Conservation (phyloP, 1,140 invertebrate species). For the Zaprionus davidi region DNA sequence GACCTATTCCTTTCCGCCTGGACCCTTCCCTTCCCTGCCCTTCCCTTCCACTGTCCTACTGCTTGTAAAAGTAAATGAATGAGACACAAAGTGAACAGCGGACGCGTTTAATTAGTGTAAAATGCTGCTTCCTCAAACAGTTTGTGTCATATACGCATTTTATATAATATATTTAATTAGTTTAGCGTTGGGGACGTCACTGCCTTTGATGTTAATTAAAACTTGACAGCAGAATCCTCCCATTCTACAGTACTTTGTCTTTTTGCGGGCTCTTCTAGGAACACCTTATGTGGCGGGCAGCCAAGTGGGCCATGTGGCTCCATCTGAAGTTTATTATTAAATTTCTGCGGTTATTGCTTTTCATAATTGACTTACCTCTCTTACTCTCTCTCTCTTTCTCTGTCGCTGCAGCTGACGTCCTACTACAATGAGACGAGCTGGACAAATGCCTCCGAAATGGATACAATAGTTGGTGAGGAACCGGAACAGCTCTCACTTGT, state of each 20-base stretch:
- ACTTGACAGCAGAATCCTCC: slow-evolving; percentile 12
- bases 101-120: slow-evolving; percentile 48
- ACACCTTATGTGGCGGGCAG: slow-evolving; percentile 20
- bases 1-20: background rate
- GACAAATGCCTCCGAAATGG: slow-evolving; percentile 84
- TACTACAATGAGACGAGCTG: slow-evolving; percentile 84
- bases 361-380: slow-evolving; percentile 5
- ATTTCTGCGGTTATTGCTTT: slow-evolving; percentile 1
- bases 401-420: slow-evolving; percentile 74
- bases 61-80: background rate
- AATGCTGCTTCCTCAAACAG: slow-evolving; percentile 27
- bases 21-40: too few species aligned
- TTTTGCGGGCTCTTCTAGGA: slow-evolving; percentile 9
- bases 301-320: slow-evolving; percentile 8
- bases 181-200: slow-evolving; percentile 31
- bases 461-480: slow-evolving; percentile 87
- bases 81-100: slow-evolving; percentile 12
- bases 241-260: background rate
- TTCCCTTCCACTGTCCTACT: too few species aligned
- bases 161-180: slow-evolving; percentile 65
- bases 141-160: slow-evolving; percentile 35
- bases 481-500: slow-evolving; percentile 89
- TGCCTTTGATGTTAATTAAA: slow-evolving; percentile 57
- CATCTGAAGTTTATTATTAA: slow-evolving; percentile 3
- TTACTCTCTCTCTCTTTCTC: background rate